Evolutionary conservation across 2,888 invertebrate species (phyloP).

Genomic region (Nomada goodeniana): DNA sequence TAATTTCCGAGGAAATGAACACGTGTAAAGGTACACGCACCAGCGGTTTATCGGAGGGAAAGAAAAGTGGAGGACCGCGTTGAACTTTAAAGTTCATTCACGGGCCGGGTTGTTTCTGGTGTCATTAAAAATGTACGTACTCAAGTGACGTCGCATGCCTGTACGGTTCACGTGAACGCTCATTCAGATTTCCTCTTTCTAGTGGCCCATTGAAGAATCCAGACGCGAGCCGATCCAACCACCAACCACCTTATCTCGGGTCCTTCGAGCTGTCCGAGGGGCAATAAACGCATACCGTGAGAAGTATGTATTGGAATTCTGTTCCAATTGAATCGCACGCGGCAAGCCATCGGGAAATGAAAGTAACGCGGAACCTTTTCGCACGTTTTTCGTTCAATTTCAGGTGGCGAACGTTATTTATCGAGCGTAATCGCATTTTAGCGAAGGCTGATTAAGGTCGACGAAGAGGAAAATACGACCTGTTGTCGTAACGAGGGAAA

Average conservation of each 20-base stretch:
- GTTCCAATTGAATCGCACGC: neutral
- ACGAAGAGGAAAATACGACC: constrained; percentile 69
- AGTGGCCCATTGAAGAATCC: constrained; percentile 72
- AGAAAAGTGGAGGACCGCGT: neutral
- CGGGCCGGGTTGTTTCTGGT: constrained; percentile 6
- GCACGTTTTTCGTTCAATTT: neutral
- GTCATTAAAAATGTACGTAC: constrained; percentile 11
- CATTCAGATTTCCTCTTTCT: constrained; percentile 68
- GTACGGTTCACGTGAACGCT: constrained; percentile 38
- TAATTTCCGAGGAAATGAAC: neutral
- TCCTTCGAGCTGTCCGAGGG: constrained; percentile 20
- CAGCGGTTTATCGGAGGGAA: neutral
- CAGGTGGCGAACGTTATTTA: no score
- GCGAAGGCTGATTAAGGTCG: constrained; percentile 69
- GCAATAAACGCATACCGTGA: constrained; percentile 25
- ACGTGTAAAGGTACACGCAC: neutral
- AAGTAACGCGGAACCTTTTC: neutral
- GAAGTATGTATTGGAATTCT: constrained; percentile 20
- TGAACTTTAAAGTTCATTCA: neutral
- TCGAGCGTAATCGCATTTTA: constrained; percentile 17
- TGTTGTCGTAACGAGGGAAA: constrained; percentile 74
- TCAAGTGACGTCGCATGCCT: constrained; percentile 39
- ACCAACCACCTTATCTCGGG: constrained; percentile 61
- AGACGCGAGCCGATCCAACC: constrained; percentile 36
- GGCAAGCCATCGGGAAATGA: neutral